phyloP scores from a whole-genome alignment of 2,797 vertebrate genomes.

The Eleutherodactylus coqui region DNA sequence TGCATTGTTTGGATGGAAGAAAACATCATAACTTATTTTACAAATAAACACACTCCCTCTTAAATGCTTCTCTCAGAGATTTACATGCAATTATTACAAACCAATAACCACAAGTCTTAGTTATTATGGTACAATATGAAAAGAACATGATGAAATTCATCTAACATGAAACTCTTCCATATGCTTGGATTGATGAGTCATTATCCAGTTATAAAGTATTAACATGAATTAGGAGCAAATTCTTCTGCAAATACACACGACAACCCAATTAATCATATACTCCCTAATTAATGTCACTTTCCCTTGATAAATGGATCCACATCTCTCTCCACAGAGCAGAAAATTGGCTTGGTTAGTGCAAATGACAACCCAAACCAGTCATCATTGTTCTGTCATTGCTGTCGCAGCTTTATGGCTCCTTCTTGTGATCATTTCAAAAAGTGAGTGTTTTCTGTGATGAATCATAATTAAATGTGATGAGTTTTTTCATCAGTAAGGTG shows the following conservation, averaged over 20 bases:
- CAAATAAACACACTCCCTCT: not conserved
- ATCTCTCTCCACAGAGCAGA: conserved; percentile 45
- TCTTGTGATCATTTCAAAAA: conserved; percentile 14
- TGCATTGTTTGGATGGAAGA: not conserved
- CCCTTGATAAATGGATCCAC: conserved; percentile 47
- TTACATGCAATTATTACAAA: not conserved
- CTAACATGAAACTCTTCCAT: conserved; percentile 3
- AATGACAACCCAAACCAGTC: conserved; percentile 36
- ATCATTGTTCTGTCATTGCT: not conserved
- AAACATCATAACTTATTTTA: not conserved
- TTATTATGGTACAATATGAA: not conserved
- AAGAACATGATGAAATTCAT: conserved; percentile 12
- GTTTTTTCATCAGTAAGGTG: not conserved
- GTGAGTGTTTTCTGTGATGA: conserved; percentile 17
- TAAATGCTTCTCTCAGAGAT: not conserved
- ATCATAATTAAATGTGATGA: conserved; percentile 16
- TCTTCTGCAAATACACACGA: conserved; percentile 47
- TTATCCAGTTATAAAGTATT: conserved; percentile 47
- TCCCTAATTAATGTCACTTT: conserved; percentile 58
- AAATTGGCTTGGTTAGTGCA: conserved; percentile 43
- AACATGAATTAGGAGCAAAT: conserved; percentile 51
- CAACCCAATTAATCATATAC: conserved; percentile 48
- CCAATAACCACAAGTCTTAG: conserved; percentile 14
- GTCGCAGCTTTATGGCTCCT: conserved; percentile 2
- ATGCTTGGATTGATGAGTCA: conserved; percentile 44